Evolutionary conservation across 2,113 vertebrate species (phyloP), one percentile per base, ranked within the genome.

Genomic region (Gopherus evgoodei): DNA sequence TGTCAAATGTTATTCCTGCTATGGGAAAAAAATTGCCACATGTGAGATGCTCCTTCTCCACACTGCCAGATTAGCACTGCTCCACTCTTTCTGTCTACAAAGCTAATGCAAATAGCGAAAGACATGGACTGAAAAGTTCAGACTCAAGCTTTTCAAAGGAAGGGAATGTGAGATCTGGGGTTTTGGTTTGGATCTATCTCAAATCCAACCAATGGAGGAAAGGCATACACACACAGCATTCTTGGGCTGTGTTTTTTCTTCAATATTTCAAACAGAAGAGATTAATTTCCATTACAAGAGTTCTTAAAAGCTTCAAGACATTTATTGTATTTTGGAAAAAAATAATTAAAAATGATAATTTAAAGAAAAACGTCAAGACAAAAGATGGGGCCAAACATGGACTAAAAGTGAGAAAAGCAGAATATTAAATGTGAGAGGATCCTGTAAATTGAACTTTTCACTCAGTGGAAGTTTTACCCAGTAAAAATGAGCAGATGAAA

Each of bases 41-140:
- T 53, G 50, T 44, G 65, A 90, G 65, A 56, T 62, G 87, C 44
- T 90, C 76, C 52, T 69, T 53, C 21, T 54, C 54, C 42, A 38
- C 29, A 54, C 65, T 8, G 1, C 0, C 0, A 88, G 44, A 52
- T 44, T 65, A 42, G 47, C 53, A 13, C 56, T 53, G 42, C 42
- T 44, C 25, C 81, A 47, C 31, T 49, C 49, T 82, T 86, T 84
- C 81, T 0, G 0, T 76, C 56, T 57, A 69, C 31, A 19, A 69
- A n/a, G 65, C 75, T n/a, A 12, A 1, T 0, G 19, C 47, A 44
- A 21, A 80, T 2, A 1, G 69, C 72, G 52, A 35, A 2, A 76
- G 44, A 80, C 65, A 44, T 2, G 0, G 53, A 35, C 56, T 59
- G 35, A 62, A 80, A 80, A 50, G 31, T 38, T 52, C 52, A 75